These are phyloP conservation scores for Habroteleia sp. DNA, from an alignment of 2,888 invertebrate genomes.

Conservation along the genomic window DNA sequence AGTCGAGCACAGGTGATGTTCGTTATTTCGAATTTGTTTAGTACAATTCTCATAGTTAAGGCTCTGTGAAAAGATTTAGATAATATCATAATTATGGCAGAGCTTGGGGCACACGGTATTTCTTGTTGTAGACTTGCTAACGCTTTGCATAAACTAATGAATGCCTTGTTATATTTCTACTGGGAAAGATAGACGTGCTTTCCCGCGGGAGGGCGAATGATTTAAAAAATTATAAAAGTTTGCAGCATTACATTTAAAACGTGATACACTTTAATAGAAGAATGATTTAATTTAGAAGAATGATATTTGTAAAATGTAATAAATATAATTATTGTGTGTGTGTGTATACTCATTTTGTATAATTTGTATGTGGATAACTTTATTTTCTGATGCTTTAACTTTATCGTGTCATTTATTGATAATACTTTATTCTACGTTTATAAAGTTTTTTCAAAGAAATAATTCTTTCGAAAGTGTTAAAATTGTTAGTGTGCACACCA, in stretches of 20 bases:
- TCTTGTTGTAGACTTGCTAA: slow-evolving; percentile 22
- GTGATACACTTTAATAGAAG: too few relatives aligned
- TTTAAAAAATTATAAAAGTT: slow-evolving; percentile 39
- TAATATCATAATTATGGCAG: slow-evolving; percentile 41
- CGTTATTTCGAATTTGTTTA: slow-evolving; percentile 17
- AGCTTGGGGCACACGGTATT: slow-evolving; percentile 10
- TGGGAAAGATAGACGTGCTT: slow-evolving; percentile 15
- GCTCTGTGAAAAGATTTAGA: slow-evolving; percentile 31
- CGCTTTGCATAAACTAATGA: slow-evolving; percentile 40
- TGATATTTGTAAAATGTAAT: too few relatives aligned
- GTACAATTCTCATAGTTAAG: slow-evolving; percentile 8
- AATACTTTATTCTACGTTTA: slow-evolving; percentile 5
- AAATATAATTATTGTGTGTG: too few relatives aligned
- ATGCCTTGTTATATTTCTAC: slow-evolving; percentile 34
- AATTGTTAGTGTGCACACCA: not conserved
- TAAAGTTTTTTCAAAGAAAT: slow-evolving; percentile 17
- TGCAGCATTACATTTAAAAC: slow-evolving; percentile 16
- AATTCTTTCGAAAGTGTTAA: not conserved
- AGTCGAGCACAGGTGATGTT: slow-evolving; percentile 5
- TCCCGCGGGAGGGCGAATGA: slow-evolving; percentile 8
- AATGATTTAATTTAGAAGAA: slow-evolving; percentile 1
- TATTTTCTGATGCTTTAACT: not conserved
- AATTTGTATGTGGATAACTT: too few relatives aligned
- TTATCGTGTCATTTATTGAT: slow-evolving; percentile 3
- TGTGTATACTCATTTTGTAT: too few relatives aligned